Percentiles rank a stretch among this genome's conserved stretches.
Conservation (phyloP, 1,140 invertebrate genomes). For the Ectropis grisescens region DNA sequence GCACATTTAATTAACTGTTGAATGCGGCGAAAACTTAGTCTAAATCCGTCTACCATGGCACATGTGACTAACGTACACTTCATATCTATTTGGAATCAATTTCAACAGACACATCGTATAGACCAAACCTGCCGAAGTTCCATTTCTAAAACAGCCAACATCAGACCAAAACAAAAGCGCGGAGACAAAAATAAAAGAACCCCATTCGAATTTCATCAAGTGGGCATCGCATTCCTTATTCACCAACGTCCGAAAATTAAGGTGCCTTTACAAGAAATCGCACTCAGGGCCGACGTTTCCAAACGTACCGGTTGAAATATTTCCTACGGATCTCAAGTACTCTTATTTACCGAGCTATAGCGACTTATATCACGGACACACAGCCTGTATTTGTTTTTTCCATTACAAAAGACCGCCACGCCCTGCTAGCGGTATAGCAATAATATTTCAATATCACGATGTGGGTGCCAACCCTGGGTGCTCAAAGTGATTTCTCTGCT, state of each 20-base stretch:
- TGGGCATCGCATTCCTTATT: constrained; percentile 49
- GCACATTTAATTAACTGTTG: no score
- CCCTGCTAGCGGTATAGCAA: constrained; percentile 37
- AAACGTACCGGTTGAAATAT: constrained; percentile 40
- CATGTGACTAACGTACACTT: no score
- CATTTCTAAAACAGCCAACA: no score
- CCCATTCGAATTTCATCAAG: no score
- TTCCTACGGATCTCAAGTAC: constrained; percentile 33
- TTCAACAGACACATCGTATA: no score
- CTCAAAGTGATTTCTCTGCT: constrained; percentile 46
- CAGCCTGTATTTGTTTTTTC: constrained; percentile 57
- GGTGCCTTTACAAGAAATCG: constrained; percentile 56
- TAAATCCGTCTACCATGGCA: no score
- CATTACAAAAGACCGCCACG: constrained; percentile 59
- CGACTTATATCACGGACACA: constrained; percentile 18
- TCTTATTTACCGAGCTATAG: constrained; percentile 35
- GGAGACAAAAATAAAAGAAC: no score
- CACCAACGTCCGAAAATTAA: constrained; percentile 55
- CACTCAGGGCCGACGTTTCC: constrained; percentile 36
- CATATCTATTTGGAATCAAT: no score
- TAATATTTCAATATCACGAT: constrained; percentile 59
- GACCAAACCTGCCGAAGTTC: no score
- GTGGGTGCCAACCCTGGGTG: constrained; percentile 26
- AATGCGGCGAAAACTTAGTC: no score
- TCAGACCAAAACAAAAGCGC: no score